These are phyloP conservation scores for Vicugna pacos DNA, from an alignment of 2,113 vertebrate genomes.

Conservation along the genomic window DNA sequence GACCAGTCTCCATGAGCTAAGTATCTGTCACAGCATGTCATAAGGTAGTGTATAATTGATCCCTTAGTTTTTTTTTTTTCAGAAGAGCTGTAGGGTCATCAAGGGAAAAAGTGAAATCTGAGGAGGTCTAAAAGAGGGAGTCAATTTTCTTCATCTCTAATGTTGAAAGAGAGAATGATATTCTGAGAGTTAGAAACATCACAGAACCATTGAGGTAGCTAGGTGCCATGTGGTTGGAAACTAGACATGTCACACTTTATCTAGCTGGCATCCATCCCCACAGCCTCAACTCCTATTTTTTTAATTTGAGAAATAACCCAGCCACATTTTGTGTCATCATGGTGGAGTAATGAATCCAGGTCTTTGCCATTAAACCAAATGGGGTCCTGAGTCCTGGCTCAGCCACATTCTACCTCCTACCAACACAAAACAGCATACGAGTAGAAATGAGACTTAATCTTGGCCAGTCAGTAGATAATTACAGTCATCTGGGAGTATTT, in stretches of 20 bases:
- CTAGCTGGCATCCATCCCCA: not conserved
- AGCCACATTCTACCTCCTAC: not conserved
- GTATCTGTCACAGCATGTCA: not conserved
- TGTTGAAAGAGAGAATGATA: not conserved
- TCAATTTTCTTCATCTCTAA: not conserved
- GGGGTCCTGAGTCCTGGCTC: not conserved
- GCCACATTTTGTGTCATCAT: not conserved
- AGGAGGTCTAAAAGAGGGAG: not conserved
- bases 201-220: not conserved
- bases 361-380: not conserved
- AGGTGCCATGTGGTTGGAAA: not conserved
- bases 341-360: not conserved
- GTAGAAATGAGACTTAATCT: not conserved
- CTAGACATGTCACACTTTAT: not conserved
- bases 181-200: not conserved
- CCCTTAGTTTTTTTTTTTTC: slow-evolving; percentile 19
- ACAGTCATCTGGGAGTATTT: not conserved
- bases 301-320: not conserved
- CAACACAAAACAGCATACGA: not conserved
- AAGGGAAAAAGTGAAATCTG: not conserved
- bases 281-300: not conserved
- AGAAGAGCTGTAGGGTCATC: not conserved
- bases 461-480: not conserved
- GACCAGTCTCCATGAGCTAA: not conserved
- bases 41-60: not conserved